These are phyloP conservation scores for Danio choprae DNA, from an alignment of 2,797 vertebrate genomes.

Conservation along the genomic window DNA sequence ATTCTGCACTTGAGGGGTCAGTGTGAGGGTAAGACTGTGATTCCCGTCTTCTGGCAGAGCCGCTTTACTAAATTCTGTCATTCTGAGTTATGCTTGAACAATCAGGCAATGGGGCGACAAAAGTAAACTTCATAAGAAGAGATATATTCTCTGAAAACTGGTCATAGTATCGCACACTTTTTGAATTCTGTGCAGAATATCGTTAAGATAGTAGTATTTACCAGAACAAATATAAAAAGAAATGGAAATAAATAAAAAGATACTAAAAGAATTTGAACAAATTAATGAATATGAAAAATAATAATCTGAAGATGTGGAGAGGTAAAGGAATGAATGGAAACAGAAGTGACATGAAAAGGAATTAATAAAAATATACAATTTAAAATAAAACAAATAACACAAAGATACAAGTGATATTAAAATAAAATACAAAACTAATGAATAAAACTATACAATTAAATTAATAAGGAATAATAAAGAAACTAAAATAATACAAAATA, in stretches of 20 bases:
- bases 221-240: neutral
- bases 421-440: too few relatives aligned
- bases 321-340: too few relatives aligned
- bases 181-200: neutral
- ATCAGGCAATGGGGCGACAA: constrained; percentile 10
- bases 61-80: constrained; percentile 3
- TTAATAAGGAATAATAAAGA: neutral
- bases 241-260: neutral
- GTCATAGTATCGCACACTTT: neutral
- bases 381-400: too few relatives aligned
- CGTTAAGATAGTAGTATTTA: neutral
- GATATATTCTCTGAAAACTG: neutral
- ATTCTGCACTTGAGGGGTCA: constrained; percentile 43
- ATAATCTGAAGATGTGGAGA: too few relatives aligned
- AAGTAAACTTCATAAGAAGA: constrained; percentile 1
- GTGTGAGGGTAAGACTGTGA: constrained; percentile 38
- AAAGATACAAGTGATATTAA: too few relatives aligned
- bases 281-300: neutral
- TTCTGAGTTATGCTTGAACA: constrained; percentile 11
- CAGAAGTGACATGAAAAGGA: too few relatives aligned
- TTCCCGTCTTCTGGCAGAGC: constrained; percentile 15
- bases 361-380: too few relatives aligned
- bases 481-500: neutral
- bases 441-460: too few relatives aligned
- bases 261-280: too few relatives aligned